These are phyloP conservation scores for Labeo catla DNA, from an alignment of 2,113 vertebrate species.

Conservation along the genomic window DNA sequence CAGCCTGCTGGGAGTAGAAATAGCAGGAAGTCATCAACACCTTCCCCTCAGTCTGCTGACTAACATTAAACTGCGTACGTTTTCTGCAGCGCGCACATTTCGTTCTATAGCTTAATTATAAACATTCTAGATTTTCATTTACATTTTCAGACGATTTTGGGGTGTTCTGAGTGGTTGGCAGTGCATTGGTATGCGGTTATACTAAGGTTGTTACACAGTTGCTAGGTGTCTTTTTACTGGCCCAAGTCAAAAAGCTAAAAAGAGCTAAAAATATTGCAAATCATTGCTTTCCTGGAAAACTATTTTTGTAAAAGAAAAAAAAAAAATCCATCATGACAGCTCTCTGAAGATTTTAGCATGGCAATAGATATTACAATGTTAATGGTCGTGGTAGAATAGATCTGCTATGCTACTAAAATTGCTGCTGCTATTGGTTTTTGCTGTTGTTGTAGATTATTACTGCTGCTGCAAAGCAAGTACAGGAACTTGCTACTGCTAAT, in stretches of 20 bases:
- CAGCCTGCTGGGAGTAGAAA: conserved; percentile 21
- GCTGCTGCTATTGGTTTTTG: too few species aligned
- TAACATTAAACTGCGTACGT: background rate
- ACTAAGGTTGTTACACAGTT: background rate
- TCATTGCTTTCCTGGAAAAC: too few species aligned
- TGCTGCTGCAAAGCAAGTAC: too few species aligned
- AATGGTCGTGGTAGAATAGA: too few species aligned
- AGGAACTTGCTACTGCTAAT: too few species aligned
- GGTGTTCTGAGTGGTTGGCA: background rate
- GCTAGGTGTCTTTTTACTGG: background rate
- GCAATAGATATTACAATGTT: too few species aligned
- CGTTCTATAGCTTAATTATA: background rate
- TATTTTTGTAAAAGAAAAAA: too few species aligned
- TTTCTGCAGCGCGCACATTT: background rate
- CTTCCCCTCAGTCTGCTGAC: conserved; percentile 8
- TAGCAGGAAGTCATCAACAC: conserved; percentile 45
- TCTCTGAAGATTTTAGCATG: too few species aligned
- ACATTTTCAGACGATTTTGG: background rate
- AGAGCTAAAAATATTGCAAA: too few species aligned
- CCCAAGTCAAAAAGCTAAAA: background rate
- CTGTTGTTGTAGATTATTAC: too few species aligned
- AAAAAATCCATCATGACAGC: too few species aligned
- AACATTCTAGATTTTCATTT: background rate
- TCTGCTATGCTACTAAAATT: too few species aligned
- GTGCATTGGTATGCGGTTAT: background rate